Evolutionary conservation across 2,113 vertebrate species (phyloP).

Genomic region (Coturnix japonica): DNA sequence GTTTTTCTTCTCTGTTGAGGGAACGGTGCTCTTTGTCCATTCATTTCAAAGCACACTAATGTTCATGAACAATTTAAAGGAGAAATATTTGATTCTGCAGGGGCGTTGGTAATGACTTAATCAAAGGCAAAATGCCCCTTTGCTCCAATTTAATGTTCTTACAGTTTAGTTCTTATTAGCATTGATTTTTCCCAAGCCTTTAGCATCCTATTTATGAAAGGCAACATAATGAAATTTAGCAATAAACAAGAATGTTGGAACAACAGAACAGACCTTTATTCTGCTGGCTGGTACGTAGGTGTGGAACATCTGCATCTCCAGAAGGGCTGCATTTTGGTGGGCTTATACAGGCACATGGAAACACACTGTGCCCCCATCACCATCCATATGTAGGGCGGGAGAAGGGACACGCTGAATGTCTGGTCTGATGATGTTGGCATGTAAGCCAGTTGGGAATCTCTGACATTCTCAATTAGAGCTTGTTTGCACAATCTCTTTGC

Average conservation of each 20-base stretch:
- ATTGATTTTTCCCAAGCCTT: slow-evolving; percentile 32
- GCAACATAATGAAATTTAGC: neutral
- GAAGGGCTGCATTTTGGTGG: neutral
- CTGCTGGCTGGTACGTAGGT: neutral
- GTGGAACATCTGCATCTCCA: neutral
- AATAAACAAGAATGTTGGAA: neutral
- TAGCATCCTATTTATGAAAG: slow-evolving; percentile 24
- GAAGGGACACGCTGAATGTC: neutral
- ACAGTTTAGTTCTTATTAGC: neutral
- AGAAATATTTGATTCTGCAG: slow-evolving; percentile 9
- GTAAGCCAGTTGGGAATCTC: slow-evolving; percentile 9
- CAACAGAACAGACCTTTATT: neutral
- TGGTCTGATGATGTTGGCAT: neutral
- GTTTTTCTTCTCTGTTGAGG: neutral
- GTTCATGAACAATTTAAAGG: neutral
- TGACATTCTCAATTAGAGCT: slow-evolving; percentile 50
- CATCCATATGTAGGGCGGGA: neutral
- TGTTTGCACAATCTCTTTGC: slow-evolving; percentile 35
- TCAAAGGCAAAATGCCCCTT: slow-evolving; percentile 18
- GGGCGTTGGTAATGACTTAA: slow-evolving; percentile 10
- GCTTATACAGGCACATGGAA: neutral
- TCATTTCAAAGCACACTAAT: neutral
- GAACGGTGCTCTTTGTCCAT: neutral
- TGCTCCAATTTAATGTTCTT: slow-evolving; percentile 15
- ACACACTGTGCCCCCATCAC: neutral